A percentile compares a stretch with the other conserved stretches of the same genome.
Evolutionary conservation across 2,888 invertebrate genomes (phyloP).

Genomic region (Synanthedon formicaeformis): DNA sequence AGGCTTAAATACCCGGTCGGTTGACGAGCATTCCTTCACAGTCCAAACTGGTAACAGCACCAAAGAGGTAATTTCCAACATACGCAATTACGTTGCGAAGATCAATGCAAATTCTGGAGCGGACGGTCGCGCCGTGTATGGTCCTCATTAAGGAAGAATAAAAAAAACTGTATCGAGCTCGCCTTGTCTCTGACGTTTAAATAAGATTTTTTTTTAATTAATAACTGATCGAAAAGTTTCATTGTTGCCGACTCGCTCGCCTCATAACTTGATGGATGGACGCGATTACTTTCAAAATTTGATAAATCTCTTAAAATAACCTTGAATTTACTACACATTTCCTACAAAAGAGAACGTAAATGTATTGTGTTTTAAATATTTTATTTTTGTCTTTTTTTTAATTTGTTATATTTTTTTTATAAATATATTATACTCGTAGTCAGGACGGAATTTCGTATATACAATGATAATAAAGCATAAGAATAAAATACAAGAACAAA

Average conservation of each 20-base stretch:
- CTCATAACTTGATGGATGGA: not conserved
- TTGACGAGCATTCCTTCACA: slow-evolving; percentile 16
- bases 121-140: slow-evolving; percentile 43
- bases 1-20: slow-evolving; percentile 5
- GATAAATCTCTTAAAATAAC: slow-evolving; percentile 1
- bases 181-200: slow-evolving; percentile 37
- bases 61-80: slow-evolving; percentile 26
- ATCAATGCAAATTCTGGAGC: slow-evolving; percentile 59
- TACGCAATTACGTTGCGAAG: slow-evolving; percentile 32
- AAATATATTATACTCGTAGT: no score
- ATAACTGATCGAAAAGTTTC: slow-evolving; percentile 18
- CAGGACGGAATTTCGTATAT: no score
- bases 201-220: slow-evolving; percentile 43
- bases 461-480: no score
- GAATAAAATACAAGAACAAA: no score
- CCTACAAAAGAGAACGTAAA: no score
- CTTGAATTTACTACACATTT: not conserved
- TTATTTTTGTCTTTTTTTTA: no score
- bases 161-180: slow-evolving; percentile 36
- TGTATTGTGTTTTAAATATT: no score
- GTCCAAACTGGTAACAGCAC: slow-evolving; percentile 24
- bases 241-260: not conserved
- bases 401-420: no score
- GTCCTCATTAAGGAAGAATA: slow-evolving; percentile 51
- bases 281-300: not conserved